Conservation (phyloP, 2,113 vertebrate species). For the Eublepharis macularius region DNA sequence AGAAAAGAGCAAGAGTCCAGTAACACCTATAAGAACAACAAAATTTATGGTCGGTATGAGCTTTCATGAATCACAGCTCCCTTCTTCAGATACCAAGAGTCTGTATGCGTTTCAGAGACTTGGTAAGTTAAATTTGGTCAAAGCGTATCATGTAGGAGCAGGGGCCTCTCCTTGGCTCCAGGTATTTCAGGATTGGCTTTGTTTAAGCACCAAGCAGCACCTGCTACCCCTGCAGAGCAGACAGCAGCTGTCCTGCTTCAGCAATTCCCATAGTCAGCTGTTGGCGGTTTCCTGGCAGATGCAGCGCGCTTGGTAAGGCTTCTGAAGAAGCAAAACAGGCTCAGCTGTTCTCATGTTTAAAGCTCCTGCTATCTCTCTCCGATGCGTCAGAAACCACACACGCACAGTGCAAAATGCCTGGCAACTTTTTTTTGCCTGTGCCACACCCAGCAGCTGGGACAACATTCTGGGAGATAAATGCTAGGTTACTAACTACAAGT, state of each 20-base stretch:
- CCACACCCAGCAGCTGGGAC: constrained; percentile 20
- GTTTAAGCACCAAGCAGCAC: not conserved
- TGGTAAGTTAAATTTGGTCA: too few relatives aligned
- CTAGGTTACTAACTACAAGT: too few relatives aligned
- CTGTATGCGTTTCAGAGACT: too few relatives aligned
- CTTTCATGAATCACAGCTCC: too few relatives aligned
- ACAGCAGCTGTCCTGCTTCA: not conserved
- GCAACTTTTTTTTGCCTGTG: constrained; percentile 58
- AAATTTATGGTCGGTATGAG: too few relatives aligned
- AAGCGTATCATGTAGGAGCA: too few relatives aligned
- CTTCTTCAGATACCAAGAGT: too few relatives aligned
- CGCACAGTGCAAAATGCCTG: constrained; percentile 47
- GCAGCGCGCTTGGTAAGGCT: not conserved
- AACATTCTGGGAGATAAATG: not conserved
- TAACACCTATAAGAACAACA: too few relatives aligned
- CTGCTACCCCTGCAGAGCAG: not conserved
- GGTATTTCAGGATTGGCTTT: not conserved
- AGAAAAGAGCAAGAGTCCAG: too few relatives aligned
- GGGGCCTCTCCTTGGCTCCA: not conserved
- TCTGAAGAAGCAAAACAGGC: constrained; percentile 20
- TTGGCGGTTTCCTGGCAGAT: not conserved
- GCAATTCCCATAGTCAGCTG: not conserved
- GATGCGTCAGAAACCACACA: not conserved
- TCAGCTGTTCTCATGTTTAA: constrained; percentile 21
- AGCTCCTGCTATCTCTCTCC: not conserved